Percentiles rank a stretch among this genome's conserved stretches.
phyloP scores from a whole-genome alignment of 2,797 vertebrate genomes.

The Nannoperca obscura region DNA sequence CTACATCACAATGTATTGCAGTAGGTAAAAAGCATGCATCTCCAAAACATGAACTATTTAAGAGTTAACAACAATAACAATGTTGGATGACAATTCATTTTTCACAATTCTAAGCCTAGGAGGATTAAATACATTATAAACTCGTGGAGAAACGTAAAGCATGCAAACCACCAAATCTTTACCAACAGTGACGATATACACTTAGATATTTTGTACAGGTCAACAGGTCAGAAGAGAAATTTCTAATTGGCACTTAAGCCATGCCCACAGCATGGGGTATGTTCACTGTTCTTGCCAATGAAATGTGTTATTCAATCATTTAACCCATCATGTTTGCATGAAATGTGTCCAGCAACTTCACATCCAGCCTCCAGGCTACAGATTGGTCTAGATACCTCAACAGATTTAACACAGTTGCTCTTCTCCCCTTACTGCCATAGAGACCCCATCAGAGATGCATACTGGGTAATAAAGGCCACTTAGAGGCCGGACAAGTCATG shows the following conservation, averaged over 20 bases:
- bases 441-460: not conserved
- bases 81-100: not conserved
- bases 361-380: not conserved
- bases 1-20: not conserved
- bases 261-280: not conserved
- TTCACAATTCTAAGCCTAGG: not conserved
- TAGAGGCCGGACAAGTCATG: not conserved
- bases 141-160: not conserved
- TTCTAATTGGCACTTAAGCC: not conserved
- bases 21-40: not conserved
- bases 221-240: not conserved
- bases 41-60: not conserved
- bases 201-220: not conserved
- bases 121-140: not conserved
- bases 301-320: not conserved
- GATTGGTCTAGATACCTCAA: not conserved
- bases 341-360: not conserved
- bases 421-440: not conserved
- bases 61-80: fast-evolving
- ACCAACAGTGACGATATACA: not conserved
- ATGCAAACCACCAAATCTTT: conserved; percentile 1
- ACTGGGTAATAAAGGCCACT: conserved; percentile 10
- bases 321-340: not conserved
- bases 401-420: not conserved
- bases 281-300: not conserved